phyloP scores from a whole-genome alignment of 2,888 invertebrate genomes.

The Acanthacorydalis orientalis region DNA sequence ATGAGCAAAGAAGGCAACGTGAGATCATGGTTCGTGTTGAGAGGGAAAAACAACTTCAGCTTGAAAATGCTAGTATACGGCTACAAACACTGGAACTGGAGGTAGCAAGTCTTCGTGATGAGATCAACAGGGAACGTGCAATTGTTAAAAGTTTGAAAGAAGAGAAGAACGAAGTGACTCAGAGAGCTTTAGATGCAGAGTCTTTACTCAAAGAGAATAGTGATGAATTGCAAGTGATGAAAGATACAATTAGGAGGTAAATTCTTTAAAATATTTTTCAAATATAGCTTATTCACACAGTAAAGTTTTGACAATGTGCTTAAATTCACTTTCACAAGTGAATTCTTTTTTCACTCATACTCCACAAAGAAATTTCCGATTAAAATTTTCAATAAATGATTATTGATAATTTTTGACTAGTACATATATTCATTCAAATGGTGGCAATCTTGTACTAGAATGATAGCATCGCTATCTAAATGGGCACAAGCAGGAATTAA shows the following conservation, averaged over 20 bases:
- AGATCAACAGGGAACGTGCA: conserved; percentile 42
- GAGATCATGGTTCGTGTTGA: conserved; percentile 71
- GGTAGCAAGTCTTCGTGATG: conserved; percentile 43
- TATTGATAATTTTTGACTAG: too few species aligned
- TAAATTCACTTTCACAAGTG: too few species aligned
- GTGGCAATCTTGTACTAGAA: too few species aligned
- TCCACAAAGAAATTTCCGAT: too few species aligned
- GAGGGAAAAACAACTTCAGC: conserved; percentile 61
- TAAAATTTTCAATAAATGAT: too few species aligned
- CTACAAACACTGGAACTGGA: conserved; percentile 53
- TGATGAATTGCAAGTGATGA: conserved; percentile 35
- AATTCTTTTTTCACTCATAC: too few species aligned
- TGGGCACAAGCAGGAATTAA: too few species aligned
- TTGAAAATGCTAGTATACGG: conserved; percentile 59
- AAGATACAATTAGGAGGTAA: conserved; percentile 25
- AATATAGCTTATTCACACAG: not conserved
- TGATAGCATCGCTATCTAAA: too few species aligned
- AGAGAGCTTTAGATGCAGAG: conserved; percentile 11
- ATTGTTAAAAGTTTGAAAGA: conserved; percentile 43
- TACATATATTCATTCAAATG: too few species aligned
- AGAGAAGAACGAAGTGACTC: conserved; percentile 16
- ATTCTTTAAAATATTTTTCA: not conserved
- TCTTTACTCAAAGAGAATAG: conserved; percentile 34
- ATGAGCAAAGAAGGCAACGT: conserved; percentile 72
- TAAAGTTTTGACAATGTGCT: not conserved